Percentiles rank a stretch among this genome's conserved stretches.
These are phyloP conservation scores for Bellardia bayeri DNA, from an alignment of 2,888 invertebrate species.

Conservation along the genomic window DNA sequence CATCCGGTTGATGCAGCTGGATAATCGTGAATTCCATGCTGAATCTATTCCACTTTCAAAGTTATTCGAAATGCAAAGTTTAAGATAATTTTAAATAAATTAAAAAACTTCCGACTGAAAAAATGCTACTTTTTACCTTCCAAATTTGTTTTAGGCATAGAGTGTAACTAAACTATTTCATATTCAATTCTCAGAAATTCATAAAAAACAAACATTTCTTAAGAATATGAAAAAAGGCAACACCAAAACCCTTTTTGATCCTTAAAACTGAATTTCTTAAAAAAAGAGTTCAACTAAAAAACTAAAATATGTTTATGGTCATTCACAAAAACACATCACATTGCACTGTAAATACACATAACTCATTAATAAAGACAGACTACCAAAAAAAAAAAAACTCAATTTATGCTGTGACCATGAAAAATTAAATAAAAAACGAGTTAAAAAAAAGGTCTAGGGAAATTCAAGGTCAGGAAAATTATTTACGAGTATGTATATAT, in stretches of 20 bases:
- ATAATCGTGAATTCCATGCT: too few species aligned
- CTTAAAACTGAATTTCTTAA: constrained; percentile 67
- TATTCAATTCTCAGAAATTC: not conserved
- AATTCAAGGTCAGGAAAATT: constrained; percentile 26
- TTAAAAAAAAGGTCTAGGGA: constrained; percentile 33
- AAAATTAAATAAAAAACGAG: constrained; percentile 48
- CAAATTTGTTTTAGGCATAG: not conserved
- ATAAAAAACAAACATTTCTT: constrained; percentile 19
- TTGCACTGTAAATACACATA: not conserved
- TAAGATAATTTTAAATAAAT: too few species aligned
- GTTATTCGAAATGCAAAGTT: too few species aligned
- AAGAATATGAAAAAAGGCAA: not conserved
- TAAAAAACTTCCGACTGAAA: too few species aligned
- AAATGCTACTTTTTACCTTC: too few species aligned
- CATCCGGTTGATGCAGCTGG: too few species aligned
- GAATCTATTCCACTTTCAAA: too few species aligned
- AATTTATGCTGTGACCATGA: constrained; percentile 32
- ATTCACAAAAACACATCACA: not conserved
- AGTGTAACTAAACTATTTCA: not conserved
- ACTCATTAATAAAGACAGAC: constrained; percentile 8
- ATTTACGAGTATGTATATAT: not conserved
- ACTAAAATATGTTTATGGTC: constrained; percentile 15
- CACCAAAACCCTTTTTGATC: constrained; percentile 56
- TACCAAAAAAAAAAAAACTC: constrained; percentile 25
- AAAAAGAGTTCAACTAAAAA: constrained; percentile 60